Base-by-base conservation (phyloP, 2,888 invertebrate species). In the Iphiclides podalirius region DNA sequence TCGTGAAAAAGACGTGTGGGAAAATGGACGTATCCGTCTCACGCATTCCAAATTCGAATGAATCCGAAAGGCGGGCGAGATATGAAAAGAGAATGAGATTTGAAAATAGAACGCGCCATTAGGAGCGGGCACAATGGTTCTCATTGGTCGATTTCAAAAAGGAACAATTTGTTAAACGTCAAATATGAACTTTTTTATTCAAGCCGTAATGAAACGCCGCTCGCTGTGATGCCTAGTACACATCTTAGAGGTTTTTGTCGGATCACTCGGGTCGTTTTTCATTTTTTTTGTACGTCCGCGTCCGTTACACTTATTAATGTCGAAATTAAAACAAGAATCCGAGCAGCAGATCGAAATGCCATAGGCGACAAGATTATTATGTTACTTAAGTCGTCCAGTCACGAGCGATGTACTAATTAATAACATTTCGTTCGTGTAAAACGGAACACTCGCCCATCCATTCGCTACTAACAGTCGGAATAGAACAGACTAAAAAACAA, bases 151-250 rank as follows among this genome's bases (percentile, higher is more conserved):
- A 88, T 88, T 86, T 88, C 79, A 88, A 88, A 88, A 88, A 86
- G 86, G 86, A 87, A 87, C 87, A 86, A 88, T 88, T 88, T 88
- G 88, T 88, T 88, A 87, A 85, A 87, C 87, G 88, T 87, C 88
- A 87, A 86, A 87, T 86, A 85, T 86, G 83, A 86, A 82, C 76
- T 85, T 87, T 45, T 86, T 80, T 82, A 79, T 85, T 83, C 80
- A 72, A 75, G 77, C 73, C 80, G 83, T 83, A 85, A 85, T 84
- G 85, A 80, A 84, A 82, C 76, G 73, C 65, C 63, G 66, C 82
- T 82, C n/a, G 73, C 82, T 82, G 72, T 80, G 84, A 79, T 81
- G 81, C 76, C 82, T 85, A 79, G 78, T 79, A 75, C 75, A 75
- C 72, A 76, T 78, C 76, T 76, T 72, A 64, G 66, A 61, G 66